These are phyloP conservation scores for Petroica traversi DNA, from an alignment of 2,113 vertebrate species.

Conservation along the genomic window DNA sequence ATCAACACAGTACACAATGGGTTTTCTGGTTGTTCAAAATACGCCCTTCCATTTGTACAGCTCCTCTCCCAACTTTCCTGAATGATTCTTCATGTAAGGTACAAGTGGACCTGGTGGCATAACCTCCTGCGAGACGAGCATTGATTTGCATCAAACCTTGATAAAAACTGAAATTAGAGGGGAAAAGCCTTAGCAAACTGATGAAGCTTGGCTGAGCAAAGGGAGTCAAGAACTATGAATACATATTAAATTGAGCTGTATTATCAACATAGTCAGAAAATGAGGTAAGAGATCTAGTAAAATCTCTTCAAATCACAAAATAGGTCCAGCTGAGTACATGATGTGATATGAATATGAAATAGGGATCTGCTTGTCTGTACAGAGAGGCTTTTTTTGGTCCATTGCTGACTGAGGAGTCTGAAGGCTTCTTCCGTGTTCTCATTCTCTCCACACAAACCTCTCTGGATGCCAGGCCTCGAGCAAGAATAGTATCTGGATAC, in stretches of 20 bases:
- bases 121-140: background rate
- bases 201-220: background rate
- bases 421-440: background rate
- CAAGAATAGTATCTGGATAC: background rate
- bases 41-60: background rate
- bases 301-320: background rate
- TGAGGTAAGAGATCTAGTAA: background rate
- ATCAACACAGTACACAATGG: background rate
- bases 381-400: background rate
- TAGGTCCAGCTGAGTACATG: background rate
- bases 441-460: background rate
- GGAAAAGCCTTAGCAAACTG: background rate
- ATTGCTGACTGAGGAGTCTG: background rate
- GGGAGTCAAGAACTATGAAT: background rate
- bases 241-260: background rate
- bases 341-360: background rate
- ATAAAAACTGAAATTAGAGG: background rate
- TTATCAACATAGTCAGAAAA: background rate
- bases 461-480: background rate
- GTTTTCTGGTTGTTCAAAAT: background rate
- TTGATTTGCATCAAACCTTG: background rate
- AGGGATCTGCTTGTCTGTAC: background rate
- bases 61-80: background rate
- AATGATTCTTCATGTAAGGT: rapidly evolving
- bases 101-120: background rate